Conservation (phyloP, 2,797 vertebrate genomes). For the Cossypha heuglini region DNA sequence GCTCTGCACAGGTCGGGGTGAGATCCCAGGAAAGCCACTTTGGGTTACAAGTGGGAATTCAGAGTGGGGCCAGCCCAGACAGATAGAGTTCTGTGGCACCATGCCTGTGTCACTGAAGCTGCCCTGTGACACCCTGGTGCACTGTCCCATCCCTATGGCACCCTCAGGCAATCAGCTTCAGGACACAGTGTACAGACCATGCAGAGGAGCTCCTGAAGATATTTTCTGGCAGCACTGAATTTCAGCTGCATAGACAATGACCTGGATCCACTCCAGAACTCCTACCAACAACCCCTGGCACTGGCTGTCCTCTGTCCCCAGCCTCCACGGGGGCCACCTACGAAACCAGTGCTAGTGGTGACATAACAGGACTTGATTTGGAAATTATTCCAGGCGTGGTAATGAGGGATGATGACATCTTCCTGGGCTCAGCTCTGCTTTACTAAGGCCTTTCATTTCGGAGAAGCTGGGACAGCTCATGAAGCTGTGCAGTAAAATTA, state of each 20-base stretch:
- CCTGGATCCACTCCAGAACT: background rate
- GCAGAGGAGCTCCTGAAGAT: background rate
- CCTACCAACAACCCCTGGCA: background rate
- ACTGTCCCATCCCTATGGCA: rapidly evolving
- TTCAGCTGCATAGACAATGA: background rate
- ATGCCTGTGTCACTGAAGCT: background rate
- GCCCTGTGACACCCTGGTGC: background rate
- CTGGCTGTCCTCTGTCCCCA: background rate
- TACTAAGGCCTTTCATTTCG: rapidly evolving
- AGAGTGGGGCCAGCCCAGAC: background rate
- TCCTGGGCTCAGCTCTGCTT: background rate
- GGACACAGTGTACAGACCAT: background rate
- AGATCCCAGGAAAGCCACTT: background rate
- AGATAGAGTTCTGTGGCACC: rapidly evolving
- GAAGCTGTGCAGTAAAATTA: background rate
- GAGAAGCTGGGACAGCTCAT: background rate
- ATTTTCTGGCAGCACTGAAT: background rate
- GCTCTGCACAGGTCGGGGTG: rapidly evolving
- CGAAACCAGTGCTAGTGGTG: rapidly evolving
- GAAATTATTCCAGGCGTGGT: background rate
- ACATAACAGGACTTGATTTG: background rate
- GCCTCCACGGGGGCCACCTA: rapidly evolving
- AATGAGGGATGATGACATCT: background rate
- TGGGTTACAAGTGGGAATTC: rapidly evolving
- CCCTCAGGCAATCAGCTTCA: rapidly evolving